These are phyloP conservation scores for Microplitis mediator DNA, from an alignment of 1,140 invertebrate genomes.

Conservation along the genomic window DNA sequence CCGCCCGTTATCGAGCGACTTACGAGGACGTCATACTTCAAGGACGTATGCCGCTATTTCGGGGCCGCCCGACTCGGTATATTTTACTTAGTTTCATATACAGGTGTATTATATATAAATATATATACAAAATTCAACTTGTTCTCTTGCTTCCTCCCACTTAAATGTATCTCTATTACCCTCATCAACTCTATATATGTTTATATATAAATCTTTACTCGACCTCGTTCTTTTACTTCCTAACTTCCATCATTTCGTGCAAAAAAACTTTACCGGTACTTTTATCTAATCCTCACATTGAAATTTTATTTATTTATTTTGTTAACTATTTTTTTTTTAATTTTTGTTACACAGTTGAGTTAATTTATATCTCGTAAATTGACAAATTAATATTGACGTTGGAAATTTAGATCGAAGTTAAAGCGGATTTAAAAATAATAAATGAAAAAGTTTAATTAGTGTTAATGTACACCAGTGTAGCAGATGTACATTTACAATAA, in stretches of 20 bases:
- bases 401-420: too few relatives aligned
- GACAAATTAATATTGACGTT: too few relatives aligned
- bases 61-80: slow-evolving; percentile 12
- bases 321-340: too few relatives aligned
- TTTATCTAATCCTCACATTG: not conserved
- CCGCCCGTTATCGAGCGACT: slow-evolving; percentile 53
- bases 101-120: not conserved
- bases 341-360: too few relatives aligned
- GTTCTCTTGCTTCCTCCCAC: not conserved
- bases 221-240: slow-evolving; percentile 1
- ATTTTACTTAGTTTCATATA: not conserved
- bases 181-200: not conserved
- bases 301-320: too few relatives aligned
- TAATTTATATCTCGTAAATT: too few relatives aligned
- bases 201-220: slow-evolving; percentile 11
- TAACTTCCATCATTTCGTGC: not conserved
- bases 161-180: not conserved
- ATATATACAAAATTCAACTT: not conserved
- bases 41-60: slow-evolving; percentile 34
- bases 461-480: too few relatives aligned
- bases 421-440: too few relatives aligned
- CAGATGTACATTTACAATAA: too few relatives aligned
- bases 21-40: slow-evolving; percentile 35
- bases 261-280: not conserved
- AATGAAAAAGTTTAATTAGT: too few relatives aligned